Conservation (phyloP, 2,888 invertebrate species). For the Drosophila nr. medialis region DNA sequence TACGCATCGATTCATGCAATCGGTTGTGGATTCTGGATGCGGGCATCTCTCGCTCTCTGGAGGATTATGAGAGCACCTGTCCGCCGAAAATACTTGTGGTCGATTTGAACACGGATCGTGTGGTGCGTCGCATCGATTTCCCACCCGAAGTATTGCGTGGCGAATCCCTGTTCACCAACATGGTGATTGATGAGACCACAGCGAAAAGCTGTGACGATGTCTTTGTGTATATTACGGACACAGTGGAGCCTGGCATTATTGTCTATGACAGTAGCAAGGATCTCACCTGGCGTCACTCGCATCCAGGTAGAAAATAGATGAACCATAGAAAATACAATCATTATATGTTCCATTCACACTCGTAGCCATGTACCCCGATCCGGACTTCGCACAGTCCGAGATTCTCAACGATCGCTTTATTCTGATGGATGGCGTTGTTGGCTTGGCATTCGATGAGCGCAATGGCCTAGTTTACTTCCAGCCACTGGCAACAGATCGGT, state of each 20-base stretch:
- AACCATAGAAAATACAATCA: no score
- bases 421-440: constrained; percentile 89
- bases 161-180: constrained; percentile 91
- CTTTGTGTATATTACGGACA: constrained; percentile 92
- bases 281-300: constrained; percentile 92
- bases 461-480: constrained; percentile 87
- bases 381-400: constrained; percentile 90
- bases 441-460: constrained; percentile 87
- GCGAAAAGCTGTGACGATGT: constrained; percentile 90
- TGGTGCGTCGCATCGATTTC: constrained; percentile 87
- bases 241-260: constrained; percentile 90
- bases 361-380: constrained; percentile 92
- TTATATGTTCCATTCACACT: neutral
- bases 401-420: constrained; percentile 89
- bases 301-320: constrained; percentile 85
- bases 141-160: constrained; percentile 91
- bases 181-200: constrained; percentile 91
- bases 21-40: constrained; percentile 93
- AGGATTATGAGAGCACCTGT: constrained; percentile 88
- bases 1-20: constrained; percentile 92
- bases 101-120: constrained; percentile 89
- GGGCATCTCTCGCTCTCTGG: constrained; percentile 87
- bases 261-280: constrained; percentile 89
- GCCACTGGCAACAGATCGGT: constrained; percentile 89
- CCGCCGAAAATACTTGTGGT: constrained; percentile 93